Evolutionary conservation across 2,888 invertebrate genomes (phyloP).

Genomic region (Coelinius sp.): DNA sequence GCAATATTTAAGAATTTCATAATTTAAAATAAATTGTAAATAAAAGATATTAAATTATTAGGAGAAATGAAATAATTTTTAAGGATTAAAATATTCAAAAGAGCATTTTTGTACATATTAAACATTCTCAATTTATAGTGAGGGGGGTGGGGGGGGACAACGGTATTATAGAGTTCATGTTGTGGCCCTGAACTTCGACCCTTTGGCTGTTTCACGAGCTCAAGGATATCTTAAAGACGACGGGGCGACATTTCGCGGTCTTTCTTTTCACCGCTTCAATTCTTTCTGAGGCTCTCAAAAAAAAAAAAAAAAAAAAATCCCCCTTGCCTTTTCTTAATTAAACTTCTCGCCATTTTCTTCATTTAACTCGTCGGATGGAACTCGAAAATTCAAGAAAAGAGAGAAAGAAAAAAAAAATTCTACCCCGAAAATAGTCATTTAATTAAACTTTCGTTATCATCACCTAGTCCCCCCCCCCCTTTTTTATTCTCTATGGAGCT

Average conservation of each 20-base stretch:
- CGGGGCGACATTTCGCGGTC: slow-evolving; percentile 45
- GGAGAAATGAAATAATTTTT: not conserved
- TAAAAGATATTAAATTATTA: not conserved
- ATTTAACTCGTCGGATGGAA: slow-evolving; percentile 7
- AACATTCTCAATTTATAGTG: slow-evolving; percentile 32
- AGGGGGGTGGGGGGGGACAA: slow-evolving; percentile 48
- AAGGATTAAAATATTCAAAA: not conserved
- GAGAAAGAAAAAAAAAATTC: not conserved
- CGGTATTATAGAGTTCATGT: slow-evolving; percentile 40
- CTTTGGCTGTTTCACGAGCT: slow-evolving; percentile 44
- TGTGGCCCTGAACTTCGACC: slow-evolving; percentile 59
- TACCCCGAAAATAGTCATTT: slow-evolving; percentile 16
- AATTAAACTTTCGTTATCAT: slow-evolving; percentile 28
- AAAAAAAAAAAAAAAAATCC: not conserved
- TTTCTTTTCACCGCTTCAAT: slow-evolving; percentile 29
- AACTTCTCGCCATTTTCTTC: slow-evolving; percentile 21
- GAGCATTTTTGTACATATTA: not conserved
- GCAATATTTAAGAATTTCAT: not conserved
- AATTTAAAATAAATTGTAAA: not conserved
- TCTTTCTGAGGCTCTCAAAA: not conserved
- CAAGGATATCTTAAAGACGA: slow-evolving; percentile 64
- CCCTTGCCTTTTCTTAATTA: slow-evolving; percentile 6
- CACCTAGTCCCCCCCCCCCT: not conserved
- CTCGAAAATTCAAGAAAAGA: not conserved
- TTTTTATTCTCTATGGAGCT: not conserved